Evolutionary conservation across 1,140 invertebrate species (phyloP), one percentile per base, ranked within the genome.

Genomic region (Drosophila bifasciata): DNA sequence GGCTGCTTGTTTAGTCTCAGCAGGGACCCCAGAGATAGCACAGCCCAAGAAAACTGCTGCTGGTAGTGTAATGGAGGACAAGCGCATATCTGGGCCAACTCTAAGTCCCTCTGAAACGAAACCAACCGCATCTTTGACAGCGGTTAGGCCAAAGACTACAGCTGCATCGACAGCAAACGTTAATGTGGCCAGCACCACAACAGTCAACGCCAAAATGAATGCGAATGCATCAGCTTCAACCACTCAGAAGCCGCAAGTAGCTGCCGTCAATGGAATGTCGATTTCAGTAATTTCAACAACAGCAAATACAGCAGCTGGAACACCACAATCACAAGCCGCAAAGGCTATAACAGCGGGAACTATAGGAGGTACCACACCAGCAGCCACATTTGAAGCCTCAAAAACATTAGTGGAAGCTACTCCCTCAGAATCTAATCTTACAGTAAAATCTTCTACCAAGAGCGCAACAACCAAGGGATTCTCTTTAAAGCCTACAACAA

Each of bases 101-200:
- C 11, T 45, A 28, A 46, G 51, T 21, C 43, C 58, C 16, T 57
- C 32, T 16, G 32, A 11, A 36, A n/a, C n/a, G 17, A 68, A 69
- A 50, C 49, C 66, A 69, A 17, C 62, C 9, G 62, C 50, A 32
- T 0, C 49, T 28, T 17, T 40, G 28, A 32, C 62, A 23, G 40
- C 41, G 36, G 39, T 28, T 36, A 68, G 46, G 64, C 43, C 61
- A 44, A 62, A 68, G 1, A 41, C 13, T 15, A 66, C 51, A 25
- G 13, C 46, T 15, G 25, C 40, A 53, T n/a, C 25, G 8, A 3
- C 48, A n/a, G n/a, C 39, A 25, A 36, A 36, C 11, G 32, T 36
- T 36, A 36, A 11, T 56, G 40, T 21, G 40, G 53, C 53, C 19
- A 61, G 43, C 6, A 9, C 61, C 5, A 28, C 61, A 63, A 48